Evolutionary conservation across 2,888 invertebrate genomes (phyloP), one percentile per base, ranked within the genome.

Genomic region (Tipula confusa): DNA sequence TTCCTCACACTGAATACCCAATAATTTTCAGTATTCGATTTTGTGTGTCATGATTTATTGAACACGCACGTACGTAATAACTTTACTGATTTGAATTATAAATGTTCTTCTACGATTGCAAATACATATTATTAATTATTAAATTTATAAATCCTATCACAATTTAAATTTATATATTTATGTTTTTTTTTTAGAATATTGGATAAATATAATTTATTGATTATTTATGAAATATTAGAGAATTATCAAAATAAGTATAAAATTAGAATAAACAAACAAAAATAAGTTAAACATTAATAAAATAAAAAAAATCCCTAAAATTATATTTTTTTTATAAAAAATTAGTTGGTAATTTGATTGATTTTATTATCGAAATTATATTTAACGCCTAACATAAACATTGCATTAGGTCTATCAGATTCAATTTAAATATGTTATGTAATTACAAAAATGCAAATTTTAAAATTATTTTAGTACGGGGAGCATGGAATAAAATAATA

Each of bases 101-200:
- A 24, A 24, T 24, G 43, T 43, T 15, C 43, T 64, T 64, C 64
- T 64, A 64, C 64, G 64, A 64, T 64, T 64, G 64, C 64, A 64
- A 64, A 43, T 43, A n/a, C n/a, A n/a, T 38, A 24, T 24, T 64
- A 64, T 64, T 48, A 64, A 64, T 64, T 64, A 64, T 64, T 64
- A 64, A 64, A 64, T 64, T 64, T 64, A 64, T 64, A 64, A 64
- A 64, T 64, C 64, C 64, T 64, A 64, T 64, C 64, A 64, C 64
- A 64, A 64, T 64, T 64, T 64, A 64, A 64, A 64, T 64, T 64
- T 64, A 48, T 48, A 48, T 48, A 48, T 48, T 48, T 18, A 64
- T 64, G 24, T 64, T 24, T 24, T 6, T 24, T 64, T 64, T 64
- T 64, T 64, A 64, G 64, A 64, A 64, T 64, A 64, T 24, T 64